A percentile compares a stretch with the other conserved stretches of the same genome.
Conservation (phyloP, 2,113 vertebrate species). For the Balaenoptera acutorostrata region DNA sequence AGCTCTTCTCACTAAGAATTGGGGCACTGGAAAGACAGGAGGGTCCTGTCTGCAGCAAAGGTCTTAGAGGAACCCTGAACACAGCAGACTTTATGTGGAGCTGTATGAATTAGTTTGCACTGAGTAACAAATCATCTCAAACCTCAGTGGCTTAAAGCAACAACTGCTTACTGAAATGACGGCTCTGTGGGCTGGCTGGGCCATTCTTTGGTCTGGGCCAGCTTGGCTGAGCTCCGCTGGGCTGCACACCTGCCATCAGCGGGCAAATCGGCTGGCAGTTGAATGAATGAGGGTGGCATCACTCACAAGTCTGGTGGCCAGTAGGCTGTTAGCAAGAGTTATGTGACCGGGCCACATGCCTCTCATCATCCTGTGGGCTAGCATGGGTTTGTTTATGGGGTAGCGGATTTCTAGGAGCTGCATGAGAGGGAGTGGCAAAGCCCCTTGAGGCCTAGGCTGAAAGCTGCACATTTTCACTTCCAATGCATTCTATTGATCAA, state of each 20-base stretch:
- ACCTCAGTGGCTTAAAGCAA: not conserved
- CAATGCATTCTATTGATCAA: not conserved
- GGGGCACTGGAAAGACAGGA: no score
- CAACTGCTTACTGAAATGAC: not conserved
- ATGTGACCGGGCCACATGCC: not conserved
- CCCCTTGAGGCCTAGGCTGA: not conserved
- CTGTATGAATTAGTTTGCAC: not conserved
- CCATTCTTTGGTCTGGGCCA: not conserved
- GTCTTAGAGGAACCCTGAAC: not conserved
- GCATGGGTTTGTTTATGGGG: not conserved
- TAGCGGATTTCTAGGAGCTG: not conserved
- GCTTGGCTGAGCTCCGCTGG: not conserved
- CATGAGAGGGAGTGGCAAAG: not conserved
- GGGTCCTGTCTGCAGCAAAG: not conserved
- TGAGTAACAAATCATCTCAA: not conserved
- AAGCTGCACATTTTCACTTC: not conserved
- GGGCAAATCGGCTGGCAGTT: not conserved
- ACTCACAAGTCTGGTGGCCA: not conserved
- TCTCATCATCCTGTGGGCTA: not conserved
- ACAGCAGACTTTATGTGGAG: not conserved
- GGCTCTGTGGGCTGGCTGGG: not conserved
- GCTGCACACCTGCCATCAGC: not conserved
- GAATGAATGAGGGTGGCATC: not conserved
- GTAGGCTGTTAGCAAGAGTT: slow-evolving; percentile 19
- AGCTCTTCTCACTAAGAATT: not conserved